A percentile compares a stretch with the other conserved stretches of the same genome.
Evolutionary conservation across 2,113 vertebrate species (phyloP).

Genomic region (Mustelus asterias): DNA sequence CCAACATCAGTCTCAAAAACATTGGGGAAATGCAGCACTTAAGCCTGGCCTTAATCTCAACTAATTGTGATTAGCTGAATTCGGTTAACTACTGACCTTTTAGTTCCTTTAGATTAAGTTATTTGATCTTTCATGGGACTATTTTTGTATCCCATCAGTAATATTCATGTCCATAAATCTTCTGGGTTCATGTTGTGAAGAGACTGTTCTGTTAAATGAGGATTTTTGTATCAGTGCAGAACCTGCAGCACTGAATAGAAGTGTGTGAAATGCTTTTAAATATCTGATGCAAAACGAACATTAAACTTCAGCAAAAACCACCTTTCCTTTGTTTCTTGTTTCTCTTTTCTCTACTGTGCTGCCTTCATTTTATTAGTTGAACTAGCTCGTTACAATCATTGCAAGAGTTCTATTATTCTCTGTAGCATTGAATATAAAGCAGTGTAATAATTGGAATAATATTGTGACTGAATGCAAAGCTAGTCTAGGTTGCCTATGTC

Average conservation of each 20-base stretch:
- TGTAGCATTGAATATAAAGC: neutral
- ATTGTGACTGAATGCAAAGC: neutral
- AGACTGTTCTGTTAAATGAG: neutral
- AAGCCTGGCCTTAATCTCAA: neutral
- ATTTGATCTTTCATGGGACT: constrained; percentile 33
- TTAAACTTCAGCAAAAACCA: constrained; percentile 25
- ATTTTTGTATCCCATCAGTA: neutral
- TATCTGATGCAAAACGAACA: constrained; percentile 26
- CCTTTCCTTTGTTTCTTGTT: neutral
- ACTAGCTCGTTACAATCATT: neutral
- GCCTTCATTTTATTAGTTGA: neutral
- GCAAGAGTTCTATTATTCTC: neutral
- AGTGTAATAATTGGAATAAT: neutral
- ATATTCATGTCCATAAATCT: constrained; percentile 8
- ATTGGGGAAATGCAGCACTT: neutral
- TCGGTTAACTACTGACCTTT: constrained; percentile 17
- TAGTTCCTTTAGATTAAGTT: constrained; percentile 30
- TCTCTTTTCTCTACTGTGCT: neutral
- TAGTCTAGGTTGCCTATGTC: neutral
- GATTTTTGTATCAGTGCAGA: constrained; percentile 24
- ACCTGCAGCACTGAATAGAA: neutral
- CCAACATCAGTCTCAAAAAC: neutral
- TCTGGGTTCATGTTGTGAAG: constrained; percentile 24
- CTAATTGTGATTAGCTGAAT: constrained; percentile 11
- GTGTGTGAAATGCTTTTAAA: constrained; percentile 17